phyloP scores from a whole-genome alignment of 2,797 vertebrate genomes.

The Ctenosaura bakeri region DNA sequence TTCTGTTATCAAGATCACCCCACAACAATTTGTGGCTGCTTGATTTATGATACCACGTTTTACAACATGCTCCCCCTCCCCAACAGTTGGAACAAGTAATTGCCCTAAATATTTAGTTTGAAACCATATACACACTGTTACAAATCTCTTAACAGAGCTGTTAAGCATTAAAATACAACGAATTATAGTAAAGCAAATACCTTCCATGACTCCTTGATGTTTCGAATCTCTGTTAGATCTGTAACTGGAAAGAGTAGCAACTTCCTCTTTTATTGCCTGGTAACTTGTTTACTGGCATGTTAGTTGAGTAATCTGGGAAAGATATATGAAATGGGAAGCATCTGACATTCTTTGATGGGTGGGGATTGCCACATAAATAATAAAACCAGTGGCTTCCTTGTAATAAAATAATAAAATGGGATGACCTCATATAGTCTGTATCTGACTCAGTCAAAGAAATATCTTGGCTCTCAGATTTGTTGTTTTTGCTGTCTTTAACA shows the following conservation, averaged over 20 bases:
- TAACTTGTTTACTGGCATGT: neutral
- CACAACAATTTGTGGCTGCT: neutral
- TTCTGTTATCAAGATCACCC: neutral
- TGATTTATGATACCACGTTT: constrained; percentile 5
- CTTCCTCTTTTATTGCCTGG: neutral
- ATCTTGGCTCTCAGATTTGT: neutral
- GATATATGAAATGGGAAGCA: neutral
- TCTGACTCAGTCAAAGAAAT: neutral
- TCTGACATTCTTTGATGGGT: neutral
- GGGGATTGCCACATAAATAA: neutral
- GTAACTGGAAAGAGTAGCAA: neutral
- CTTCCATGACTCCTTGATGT: constrained; percentile 46
- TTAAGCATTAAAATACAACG: neutral
- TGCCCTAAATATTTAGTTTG: neutral
- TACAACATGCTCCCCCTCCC: neutral
- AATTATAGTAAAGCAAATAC: constrained; percentile 21
- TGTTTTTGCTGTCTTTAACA: neutral
- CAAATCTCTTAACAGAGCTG: neutral
- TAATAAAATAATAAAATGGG: neutral
- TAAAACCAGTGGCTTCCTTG: neutral
- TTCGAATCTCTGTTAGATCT: neutral
- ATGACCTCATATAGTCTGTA: neutral
- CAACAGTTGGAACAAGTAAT: fast-evolving
- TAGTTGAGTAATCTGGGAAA: neutral
- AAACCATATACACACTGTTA: neutral